Percentiles rank a stretch among this genome's conserved stretches.
Conservation (phyloP, 2,888 invertebrate genomes). For the Neelides folsomi region DNA sequence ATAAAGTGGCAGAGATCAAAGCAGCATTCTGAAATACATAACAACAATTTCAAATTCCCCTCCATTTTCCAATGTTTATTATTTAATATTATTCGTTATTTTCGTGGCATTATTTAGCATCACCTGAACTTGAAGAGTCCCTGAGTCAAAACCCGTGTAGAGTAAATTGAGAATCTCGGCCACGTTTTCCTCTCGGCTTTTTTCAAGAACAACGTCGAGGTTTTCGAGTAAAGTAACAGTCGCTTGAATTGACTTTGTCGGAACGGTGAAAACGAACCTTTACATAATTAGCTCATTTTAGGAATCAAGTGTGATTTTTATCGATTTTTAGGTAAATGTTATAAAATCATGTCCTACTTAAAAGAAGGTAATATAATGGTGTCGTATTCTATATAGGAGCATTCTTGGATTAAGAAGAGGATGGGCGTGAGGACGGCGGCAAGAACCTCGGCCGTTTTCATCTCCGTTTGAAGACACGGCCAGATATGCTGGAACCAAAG, state of each 20-base stretch:
- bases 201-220: conserved; percentile 72
- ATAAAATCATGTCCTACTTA: conserved; percentile 48
- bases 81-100: too few species aligned
- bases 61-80: too few species aligned
- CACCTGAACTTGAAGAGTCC: conserved; percentile 81
- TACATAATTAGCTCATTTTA: conserved; percentile 1
- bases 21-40: conserved; percentile 76
- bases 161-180: conserved; percentile 73
- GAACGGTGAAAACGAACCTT: conserved; percentile 59
- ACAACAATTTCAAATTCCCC: too few species aligned
- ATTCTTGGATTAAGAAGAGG: conserved; percentile 65
- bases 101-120: not conserved
- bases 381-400: conserved; percentile 64
- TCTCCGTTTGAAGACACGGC: conserved; percentile 74
- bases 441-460: conserved; percentile 70
- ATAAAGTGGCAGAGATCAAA: conserved; percentile 70
- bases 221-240: conserved; percentile 79
- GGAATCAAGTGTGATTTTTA: not conserved
- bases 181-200: conserved; percentile 63
- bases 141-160: conserved; percentile 73
- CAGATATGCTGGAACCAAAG: conserved; percentile 88
- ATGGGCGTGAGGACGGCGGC: conserved; percentile 67
- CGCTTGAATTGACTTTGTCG: conserved; percentile 62
- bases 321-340: conserved; percentile 1
- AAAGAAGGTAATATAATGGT: conserved; percentile 67